Evolutionary conservation across 2,113 vertebrate species (phyloP).

Genomic region (Cyrtonyx montezumae): DNA sequence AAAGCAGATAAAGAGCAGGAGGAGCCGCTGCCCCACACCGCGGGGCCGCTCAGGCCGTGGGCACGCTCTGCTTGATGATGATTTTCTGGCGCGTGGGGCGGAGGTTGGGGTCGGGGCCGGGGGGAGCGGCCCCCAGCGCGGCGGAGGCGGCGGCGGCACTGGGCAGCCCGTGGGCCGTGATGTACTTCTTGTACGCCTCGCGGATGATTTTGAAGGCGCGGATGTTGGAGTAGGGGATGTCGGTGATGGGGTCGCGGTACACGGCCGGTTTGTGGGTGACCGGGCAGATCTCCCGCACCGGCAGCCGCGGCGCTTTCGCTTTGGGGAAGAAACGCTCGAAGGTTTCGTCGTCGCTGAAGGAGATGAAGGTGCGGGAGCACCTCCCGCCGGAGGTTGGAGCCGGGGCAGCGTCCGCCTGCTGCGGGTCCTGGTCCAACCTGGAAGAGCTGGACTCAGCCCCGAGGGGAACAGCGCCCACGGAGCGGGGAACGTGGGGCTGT

Average conservation of each 20-base stretch:
- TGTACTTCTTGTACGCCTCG: constrained; percentile 94
- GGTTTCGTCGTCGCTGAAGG: constrained; percentile 91
- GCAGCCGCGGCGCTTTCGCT: constrained; percentile 72
- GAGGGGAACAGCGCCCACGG: too few relatives aligned
- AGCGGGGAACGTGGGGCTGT: not conserved
- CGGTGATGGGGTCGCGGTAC: constrained; percentile 94
- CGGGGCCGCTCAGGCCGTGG: constrained; percentile 43
- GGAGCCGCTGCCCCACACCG: fast-evolving
- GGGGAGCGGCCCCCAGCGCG: constrained; percentile 44
- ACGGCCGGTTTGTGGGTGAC: constrained; percentile 91
- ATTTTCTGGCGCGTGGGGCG: constrained; percentile 85
- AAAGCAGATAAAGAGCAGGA: not conserved
- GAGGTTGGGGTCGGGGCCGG: constrained; percentile 52
- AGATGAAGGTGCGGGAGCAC: constrained; percentile 92
- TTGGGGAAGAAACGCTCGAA: constrained; percentile 84
- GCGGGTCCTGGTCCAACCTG: constrained; percentile 88
- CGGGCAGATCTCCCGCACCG: constrained; percentile 90
- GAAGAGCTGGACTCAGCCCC: not conserved
- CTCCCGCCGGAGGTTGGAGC: constrained; percentile 46
- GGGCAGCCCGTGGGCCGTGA: constrained; percentile 91
- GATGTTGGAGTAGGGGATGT: constrained; percentile 91
- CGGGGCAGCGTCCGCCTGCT: constrained; percentile 14
- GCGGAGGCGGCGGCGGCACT: constrained; percentile 74
- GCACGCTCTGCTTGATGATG: constrained; percentile 81
- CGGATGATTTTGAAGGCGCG: constrained; percentile 95